Evolutionary conservation across 1,140 invertebrate species (phyloP), one percentile per base, ranked within the genome.

Genomic region (Eubasilissa regina): DNA sequence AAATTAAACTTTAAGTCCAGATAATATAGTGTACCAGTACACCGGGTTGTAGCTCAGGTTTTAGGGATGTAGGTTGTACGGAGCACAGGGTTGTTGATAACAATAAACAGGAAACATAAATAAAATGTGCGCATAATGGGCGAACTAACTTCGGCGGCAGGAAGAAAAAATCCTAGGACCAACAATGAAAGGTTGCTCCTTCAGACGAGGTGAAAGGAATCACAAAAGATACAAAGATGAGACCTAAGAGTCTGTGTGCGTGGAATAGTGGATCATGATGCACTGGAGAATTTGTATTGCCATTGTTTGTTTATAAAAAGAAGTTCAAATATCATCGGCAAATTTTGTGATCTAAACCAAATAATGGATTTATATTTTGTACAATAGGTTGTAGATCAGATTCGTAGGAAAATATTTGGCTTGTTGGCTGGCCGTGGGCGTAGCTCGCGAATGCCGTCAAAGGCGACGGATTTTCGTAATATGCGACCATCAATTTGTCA

Each of bases 81-180:
- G 17, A 76, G 17, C 47, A 7, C 55, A 62, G 75, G 56, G 45
- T 53, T 17, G 19, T 62, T 35, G 58, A 25, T 55, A 53, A 80
- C 79, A 80, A 80, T 80, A 80, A 76, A 80, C 79, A 80, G 79
- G 79, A 80, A 80, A 80, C 79, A 80, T 80, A 80, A 80, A 80
- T 80, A 80, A 80, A 80, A 80, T 76, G 51, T 45, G 74, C 55
- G 74, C 74, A 80, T 80, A 80, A 80, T 80, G 53, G 76, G n/a
- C 21, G 62, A 80, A 80, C 74, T 60, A 74, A 68, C 74, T 80
- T 74, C 79, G 74, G 25, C 47, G 53, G 48, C 19, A 3, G 15
- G 44, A 77, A 48, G 25, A 80, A 80, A 64, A 76, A 47, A 48
- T 8, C 13, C 45, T 15, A 45, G 11, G 25, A 70, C 51, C 62